Base-by-base conservation (phyloP, 2,888 invertebrate genomes). In the Drosophila pseudotalamancana region DNA sequence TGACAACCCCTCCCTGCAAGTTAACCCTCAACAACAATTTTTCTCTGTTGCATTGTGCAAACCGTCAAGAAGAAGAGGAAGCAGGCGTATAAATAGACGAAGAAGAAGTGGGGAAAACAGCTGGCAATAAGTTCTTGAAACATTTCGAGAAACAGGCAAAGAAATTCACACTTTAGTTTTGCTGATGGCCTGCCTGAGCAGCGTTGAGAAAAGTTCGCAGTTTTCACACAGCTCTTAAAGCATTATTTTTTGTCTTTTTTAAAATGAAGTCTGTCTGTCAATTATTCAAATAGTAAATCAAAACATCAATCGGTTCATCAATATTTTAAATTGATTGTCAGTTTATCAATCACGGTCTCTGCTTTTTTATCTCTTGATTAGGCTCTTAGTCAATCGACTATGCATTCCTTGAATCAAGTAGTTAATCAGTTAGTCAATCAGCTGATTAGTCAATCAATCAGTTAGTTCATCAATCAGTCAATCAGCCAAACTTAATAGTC, bases 71-170 rank as follows among this genome's bases (percentile, higher is more conserved):
- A 27, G 43, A 18, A 45, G 37, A 11, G 6, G 12, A 21, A 34
- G 4, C 46, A 48, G 12, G 9, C 18, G 3, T 46, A 40, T 23
- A 21, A 39, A 18, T 29, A 21, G 53, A 23, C 23, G 25, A 12
- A 16, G 25, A 40, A 40, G 6, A 59, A 45, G 46, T 14, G 40
- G 32, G 40, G 21, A 46, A 63, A 63, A 48, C 65, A 64, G 65
- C 51, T 68, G 68, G 50, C 69, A 49, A 60, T 46, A 67, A 60
- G 27, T 60, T 60, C 25, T 45, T 50, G 39, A 53, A 27, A 42
- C 4, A 37, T n/a, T n/a, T n/a, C n/a, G n/a, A 12, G 6, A 34
- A 37, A 34, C 27, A 37, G 12, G 4, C 27, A 14, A 19, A 12
- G 35, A 18, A 27, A 49, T 32, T 9, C 31, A 27, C 21, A 21